Evolutionary conservation across 1,140 invertebrate genomes (phyloP).

Genomic region (Leptoteleia sp.): DNA sequence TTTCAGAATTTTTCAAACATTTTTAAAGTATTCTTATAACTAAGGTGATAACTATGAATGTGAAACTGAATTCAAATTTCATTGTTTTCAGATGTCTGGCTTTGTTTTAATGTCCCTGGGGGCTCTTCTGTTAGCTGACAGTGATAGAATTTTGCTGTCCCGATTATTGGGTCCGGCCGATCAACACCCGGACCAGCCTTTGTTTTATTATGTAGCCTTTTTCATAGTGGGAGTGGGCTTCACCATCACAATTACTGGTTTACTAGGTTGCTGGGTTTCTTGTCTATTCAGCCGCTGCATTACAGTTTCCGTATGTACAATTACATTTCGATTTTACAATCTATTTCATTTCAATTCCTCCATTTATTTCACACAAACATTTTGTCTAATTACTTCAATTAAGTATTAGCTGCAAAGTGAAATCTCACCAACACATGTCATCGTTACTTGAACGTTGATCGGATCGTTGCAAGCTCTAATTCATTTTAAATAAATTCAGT

Average conservation of each 20-base stretch:
- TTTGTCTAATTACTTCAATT: no score
- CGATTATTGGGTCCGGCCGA: slow-evolving; percentile 83
- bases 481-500: slow-evolving; percentile 30
- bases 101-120: slow-evolving; percentile 86
- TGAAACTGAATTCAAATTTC: no score
- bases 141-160: slow-evolving; percentile 85
- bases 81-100: slow-evolving; percentile 88
- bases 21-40: no score
- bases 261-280: slow-evolving; percentile 89
- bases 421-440: no score
- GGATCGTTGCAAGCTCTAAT: slow-evolving; percentile 33
- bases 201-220: slow-evolving; percentile 88
- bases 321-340: slow-evolving; percentile 4
- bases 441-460: not conserved
- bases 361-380: no score
- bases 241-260: slow-evolving; percentile 84
- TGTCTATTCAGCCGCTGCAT: slow-evolving; percentile 87
- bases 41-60: no score
- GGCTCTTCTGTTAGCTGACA: slow-evolving; percentile 86
- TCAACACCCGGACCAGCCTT: slow-evolving; percentile 83
- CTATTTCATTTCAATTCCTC: slow-evolving; percentile 44
- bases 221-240: slow-evolving; percentile 85
- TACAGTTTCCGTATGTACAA: slow-evolving; percentile 84
- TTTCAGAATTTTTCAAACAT: no score
- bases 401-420: no score